A percentile compares a stretch with the other conserved stretches of the same genome.
Conservation (phyloP, 2,113 vertebrate species). For the Caretta caretta region DNA sequence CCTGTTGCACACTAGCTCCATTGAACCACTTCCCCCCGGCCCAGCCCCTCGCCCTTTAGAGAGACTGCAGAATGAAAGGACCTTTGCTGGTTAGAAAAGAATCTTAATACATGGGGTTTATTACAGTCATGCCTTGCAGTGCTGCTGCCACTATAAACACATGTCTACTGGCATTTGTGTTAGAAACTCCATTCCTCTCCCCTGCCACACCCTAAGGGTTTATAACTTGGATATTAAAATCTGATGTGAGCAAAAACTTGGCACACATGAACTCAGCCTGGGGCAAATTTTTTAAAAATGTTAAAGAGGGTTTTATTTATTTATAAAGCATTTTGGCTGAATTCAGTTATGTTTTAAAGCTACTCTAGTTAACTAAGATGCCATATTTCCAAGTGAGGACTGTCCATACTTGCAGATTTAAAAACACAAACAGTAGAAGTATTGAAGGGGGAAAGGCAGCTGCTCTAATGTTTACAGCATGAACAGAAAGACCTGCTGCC, state of each 20-base stretch:
- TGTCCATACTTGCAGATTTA: neutral
- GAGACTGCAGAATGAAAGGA: neutral
- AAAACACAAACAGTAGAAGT: neutral
- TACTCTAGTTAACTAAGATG: neutral
- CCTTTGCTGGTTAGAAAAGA: neutral
- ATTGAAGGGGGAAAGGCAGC: neutral
- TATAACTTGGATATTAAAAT: neutral
- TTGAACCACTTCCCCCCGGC: neutral
- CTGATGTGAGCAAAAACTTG: neutral
- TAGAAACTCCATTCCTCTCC: neutral
- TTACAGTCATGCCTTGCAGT: neutral
- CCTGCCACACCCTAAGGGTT: neutral
- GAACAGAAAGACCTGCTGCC: fast-evolving
- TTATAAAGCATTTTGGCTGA: neutral
- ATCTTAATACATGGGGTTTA: neutral
- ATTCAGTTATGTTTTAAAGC: neutral
- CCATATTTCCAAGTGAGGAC: neutral
- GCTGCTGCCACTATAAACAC: neutral
- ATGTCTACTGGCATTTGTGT: neutral
- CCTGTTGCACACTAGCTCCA: fast-evolving
- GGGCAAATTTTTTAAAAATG: neutral
- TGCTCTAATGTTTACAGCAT: neutral
- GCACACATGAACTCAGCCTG: neutral
- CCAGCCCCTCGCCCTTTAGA: neutral
- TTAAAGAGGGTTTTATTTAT: neutral